Evolutionary conservation across 2,113 vertebrate genomes (phyloP).

Genomic region (Hippocampus abdominalis): DNA sequence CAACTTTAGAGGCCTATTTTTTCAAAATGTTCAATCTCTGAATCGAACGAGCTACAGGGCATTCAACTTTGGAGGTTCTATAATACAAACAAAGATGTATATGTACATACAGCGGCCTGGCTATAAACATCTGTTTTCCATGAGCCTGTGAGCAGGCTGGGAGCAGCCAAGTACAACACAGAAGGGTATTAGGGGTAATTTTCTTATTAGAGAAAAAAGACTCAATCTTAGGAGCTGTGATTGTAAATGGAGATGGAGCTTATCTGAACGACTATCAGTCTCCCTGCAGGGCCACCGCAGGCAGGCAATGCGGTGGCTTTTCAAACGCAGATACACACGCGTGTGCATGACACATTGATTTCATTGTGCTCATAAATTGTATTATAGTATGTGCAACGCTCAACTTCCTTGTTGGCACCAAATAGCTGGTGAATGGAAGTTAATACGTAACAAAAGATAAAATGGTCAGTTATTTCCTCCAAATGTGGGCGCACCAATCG

Average conservation of each 20-base stretch:
- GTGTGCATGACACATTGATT: constrained; percentile 29
- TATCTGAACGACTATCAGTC: constrained; percentile 62
- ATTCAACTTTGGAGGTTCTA: background rate
- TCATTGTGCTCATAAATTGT: constrained; percentile 52
- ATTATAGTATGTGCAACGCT: constrained; percentile 44
- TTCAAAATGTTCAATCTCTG: background rate
- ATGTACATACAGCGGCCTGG: constrained; percentile 36
- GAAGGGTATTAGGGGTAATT: constrained; percentile 93
- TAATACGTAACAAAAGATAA: background rate
- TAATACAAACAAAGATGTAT: constrained; percentile 9
- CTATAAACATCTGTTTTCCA: constrained; percentile 84
- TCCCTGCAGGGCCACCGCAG: constrained; percentile 60
- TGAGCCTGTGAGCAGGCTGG: constrained; percentile 81
- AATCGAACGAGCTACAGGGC: background rate
- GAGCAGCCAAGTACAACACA: constrained; percentile 86
- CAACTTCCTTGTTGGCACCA: constrained; percentile 44
- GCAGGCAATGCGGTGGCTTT: constrained; percentile 46
- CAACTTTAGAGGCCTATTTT: background rate
- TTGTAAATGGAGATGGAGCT: constrained; percentile 75
- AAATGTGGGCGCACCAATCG: background rate
- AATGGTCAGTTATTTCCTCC: background rate
- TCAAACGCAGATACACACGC: constrained; percentile 42
- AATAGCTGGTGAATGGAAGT: constrained; percentile 45
- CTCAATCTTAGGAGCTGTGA: constrained; percentile 83
- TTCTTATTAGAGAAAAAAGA: constrained; percentile 83